A percentile compares a stretch with the other conserved stretches of the same genome.
Evolutionary conservation across 2,888 invertebrate species (phyloP).

Genomic region (Eudemis profundana): DNA sequence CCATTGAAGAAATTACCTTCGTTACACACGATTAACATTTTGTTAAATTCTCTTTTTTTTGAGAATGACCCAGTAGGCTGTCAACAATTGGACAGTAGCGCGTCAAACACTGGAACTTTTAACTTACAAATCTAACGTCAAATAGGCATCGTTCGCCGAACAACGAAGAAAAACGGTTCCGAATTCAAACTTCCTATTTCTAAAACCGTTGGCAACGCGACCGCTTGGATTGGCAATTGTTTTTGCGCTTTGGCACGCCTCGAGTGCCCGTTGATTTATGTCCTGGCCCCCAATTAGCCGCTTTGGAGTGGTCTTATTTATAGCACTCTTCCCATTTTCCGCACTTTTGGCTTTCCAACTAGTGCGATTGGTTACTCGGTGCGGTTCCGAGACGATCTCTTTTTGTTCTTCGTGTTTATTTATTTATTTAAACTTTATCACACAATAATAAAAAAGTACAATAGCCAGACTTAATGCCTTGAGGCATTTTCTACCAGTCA

Average conservation of each 20-base stretch:
- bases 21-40: no score
- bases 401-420: no score
- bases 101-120: no score
- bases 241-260: constrained; percentile 64
- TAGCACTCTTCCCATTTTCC: constrained; percentile 76
- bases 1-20: no score
- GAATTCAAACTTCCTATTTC: constrained; percentile 50
- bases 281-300: constrained; percentile 79
- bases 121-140: not conserved
- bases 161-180: constrained; percentile 12
- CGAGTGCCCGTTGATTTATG: constrained; percentile 77
- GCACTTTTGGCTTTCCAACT: constrained; percentile 64
- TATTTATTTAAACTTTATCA: no score
- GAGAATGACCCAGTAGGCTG: no score
- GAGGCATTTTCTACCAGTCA: no score
- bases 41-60: no score
- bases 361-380: constrained; percentile 44
- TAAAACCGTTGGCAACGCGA: constrained; percentile 48
- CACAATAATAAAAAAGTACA: no score
- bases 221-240: constrained; percentile 61
- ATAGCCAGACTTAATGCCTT: no score
- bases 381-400: constrained; percentile 46
- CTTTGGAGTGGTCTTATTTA: constrained; percentile 76
- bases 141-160: not conserved
- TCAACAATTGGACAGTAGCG: no score